Base-by-base conservation (phyloP, 2,888 invertebrate genomes). In the Drosophila nr. perissopoda region DNA sequence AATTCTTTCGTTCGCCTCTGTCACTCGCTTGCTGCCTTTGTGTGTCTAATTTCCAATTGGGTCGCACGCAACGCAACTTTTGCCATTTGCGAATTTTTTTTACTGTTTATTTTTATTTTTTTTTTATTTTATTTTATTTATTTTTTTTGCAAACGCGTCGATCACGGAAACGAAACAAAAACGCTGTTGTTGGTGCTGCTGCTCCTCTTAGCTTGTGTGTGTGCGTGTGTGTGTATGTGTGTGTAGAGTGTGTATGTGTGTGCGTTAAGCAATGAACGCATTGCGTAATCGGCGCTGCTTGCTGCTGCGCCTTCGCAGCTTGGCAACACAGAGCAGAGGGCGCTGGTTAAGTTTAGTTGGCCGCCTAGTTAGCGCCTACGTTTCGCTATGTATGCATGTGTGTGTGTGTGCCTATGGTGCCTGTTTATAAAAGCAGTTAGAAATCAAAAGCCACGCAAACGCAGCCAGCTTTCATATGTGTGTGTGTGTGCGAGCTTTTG, bases 161-260 rank as follows among this genome's bases (percentile, higher is more conserved):
- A 86, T 87, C 86, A 87, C 87, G 83, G 85, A 86, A 86, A 87
- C 87, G 85, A 86, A 86, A 87, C 83, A 84, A 83, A 84, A 85
- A 78, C 68, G 71, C 21, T 74, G 61, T 31, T 61, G 67, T 36
- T 67, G 56, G 0, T 42, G 60, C 16, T 64, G 69, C 60, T 65
- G 58, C 62, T 69, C 64, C 71, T 73, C 65, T 73, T 48, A n/a
- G 49, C n/a, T 13, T 68, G 25, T 49, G n/a, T 48, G 27, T 29
- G 25, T 54, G 53, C 58, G 42, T 67, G 45, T 45, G 13, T 42
- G 11, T 42, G 64, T 64, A 36, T 64, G 36, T 45, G 40, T 54
- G 70, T 71, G 45, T 64, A 34, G 52, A 51, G 13, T 60, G 49
- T 58, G 36, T 62, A 21, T 65, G 63, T 73, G 59, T 80, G 59